Conservation (phyloP, 2,888 invertebrate species). For the Phorcus lineatus region DNA sequence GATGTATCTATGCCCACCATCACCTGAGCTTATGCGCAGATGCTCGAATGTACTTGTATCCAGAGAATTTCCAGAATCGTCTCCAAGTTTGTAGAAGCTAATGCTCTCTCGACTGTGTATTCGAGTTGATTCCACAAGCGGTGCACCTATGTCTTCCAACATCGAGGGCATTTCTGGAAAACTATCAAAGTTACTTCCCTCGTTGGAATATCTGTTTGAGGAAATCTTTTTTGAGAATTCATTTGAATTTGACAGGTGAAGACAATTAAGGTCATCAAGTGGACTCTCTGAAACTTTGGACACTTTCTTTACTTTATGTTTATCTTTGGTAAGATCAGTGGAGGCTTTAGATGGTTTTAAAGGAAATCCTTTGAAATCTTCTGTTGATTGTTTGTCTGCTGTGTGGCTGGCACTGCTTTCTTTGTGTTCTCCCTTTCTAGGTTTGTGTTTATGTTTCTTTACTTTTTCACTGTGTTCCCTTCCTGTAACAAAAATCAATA, state of each 20-base stretch:
- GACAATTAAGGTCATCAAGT: background rate
- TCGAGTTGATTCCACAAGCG: conserved; percentile 62
- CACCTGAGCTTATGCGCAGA: background rate
- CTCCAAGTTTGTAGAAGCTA: conserved; percentile 34
- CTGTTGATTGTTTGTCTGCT: background rate
- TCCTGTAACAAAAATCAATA: too few species aligned
- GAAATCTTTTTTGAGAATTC: background rate
- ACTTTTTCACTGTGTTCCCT: too few species aligned
- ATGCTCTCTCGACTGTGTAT: conserved; percentile 54
- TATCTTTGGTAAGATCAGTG: conserved; percentile 28
- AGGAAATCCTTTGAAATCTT: background rate
- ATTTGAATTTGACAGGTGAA: background rate
- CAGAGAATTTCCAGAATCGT: conserved; percentile 10
- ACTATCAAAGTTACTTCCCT: background rate
- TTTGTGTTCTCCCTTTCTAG: too few species aligned
- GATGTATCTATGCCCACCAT: conserved; percentile 1
- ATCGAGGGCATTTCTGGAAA: conserved; percentile 26
- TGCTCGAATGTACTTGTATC: background rate
- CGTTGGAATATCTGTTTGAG: background rate
- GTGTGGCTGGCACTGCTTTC: too few species aligned
- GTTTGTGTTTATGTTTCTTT: too few species aligned
- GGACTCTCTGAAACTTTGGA: conserved; percentile 27
- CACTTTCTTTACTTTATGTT: conserved; percentile 26
- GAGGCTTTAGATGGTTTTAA: conserved; percentile 26
- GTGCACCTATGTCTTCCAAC: conserved; percentile 49